phyloP scores from a whole-genome alignment of 2,113 vertebrate species.

The Gymnogyps californianus region DNA sequence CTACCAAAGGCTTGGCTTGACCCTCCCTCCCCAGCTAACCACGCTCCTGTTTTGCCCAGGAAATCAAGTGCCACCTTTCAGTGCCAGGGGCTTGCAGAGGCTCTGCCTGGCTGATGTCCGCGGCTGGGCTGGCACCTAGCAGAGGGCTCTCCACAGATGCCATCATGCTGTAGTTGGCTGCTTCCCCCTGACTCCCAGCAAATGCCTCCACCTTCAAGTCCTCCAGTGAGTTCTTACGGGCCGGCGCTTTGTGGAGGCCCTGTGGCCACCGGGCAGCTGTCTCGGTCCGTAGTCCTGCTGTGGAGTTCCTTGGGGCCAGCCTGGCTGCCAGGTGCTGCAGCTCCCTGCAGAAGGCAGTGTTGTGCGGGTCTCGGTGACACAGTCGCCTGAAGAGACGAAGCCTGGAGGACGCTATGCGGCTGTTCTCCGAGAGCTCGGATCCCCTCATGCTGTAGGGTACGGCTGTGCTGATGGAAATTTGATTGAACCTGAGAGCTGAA shows the following conservation, averaged over 20 bases:
- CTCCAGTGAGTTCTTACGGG: slow-evolving; percentile 33
- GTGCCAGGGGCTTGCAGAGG: slow-evolving; percentile 72
- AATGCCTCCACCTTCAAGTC: slow-evolving; percentile 42
- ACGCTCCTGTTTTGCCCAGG: not conserved
- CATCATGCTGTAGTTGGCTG: slow-evolving; percentile 34
- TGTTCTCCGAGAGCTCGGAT: not conserved
- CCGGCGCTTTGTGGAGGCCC: not conserved
- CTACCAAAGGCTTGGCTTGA: not conserved
- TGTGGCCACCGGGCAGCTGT: not conserved
- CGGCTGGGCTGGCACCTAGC: slow-evolving; percentile 44
- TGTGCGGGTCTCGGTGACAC: slow-evolving; percentile 22
- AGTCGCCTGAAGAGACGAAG: slow-evolving; percentile 33
- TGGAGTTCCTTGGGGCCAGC: slow-evolving; percentile 1
- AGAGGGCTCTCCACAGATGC: slow-evolving; percentile 45
- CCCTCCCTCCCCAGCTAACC: slow-evolving; percentile 1
- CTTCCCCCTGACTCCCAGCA: slow-evolving; percentile 44
- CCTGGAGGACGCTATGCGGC: not conserved
- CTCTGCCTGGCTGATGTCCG: slow-evolving; percentile 64
- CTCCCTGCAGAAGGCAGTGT: slow-evolving; percentile 56
- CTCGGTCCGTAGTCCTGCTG: not conserved
- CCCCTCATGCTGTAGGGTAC: slow-evolving; percentile 40
- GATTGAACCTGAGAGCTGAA: slow-evolving; percentile 54
- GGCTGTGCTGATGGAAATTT: slow-evolving; percentile 56
- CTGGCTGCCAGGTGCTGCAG: slow-evolving; percentile 32
- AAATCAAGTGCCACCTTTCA: slow-evolving; percentile 74